phyloP scores from a whole-genome alignment of 2,113 vertebrate genomes.

The Notarius quadriscutis region DNA sequence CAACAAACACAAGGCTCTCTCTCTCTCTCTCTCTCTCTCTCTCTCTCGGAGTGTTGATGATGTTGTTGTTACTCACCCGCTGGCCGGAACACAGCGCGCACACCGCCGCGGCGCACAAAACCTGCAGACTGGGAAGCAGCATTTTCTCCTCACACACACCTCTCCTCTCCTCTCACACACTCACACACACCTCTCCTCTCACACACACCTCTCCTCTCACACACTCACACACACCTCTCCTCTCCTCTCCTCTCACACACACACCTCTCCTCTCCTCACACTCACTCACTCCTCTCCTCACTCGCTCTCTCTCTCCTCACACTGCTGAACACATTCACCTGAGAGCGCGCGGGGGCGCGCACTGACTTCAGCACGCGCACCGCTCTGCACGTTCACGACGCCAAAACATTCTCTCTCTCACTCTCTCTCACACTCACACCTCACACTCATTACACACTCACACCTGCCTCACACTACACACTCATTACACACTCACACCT shows the following conservation, averaged over 20 bases:
- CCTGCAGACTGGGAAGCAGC: neutral
- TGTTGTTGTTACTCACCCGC: constrained; percentile 2
- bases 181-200: no score
- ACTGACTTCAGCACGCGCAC: neutral
- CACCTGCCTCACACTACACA: no score
- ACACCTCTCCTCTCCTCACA: neutral
- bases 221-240: no score
- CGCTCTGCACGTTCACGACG: neutral
- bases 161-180: no score
- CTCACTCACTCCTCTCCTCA: no score
- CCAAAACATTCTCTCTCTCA: neutral
- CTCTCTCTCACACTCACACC: neutral
- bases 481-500: no score
- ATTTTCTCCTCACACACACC: neutral
- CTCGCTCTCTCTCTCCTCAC: neutral
- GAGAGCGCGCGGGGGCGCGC: neutral
- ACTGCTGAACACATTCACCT: neutral
- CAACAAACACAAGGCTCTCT: neutral
- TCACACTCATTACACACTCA: neutral
- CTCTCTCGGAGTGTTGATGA: neutral
- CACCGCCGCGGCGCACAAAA: neutral
- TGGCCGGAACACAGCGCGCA: neutral
- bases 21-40: neutral
- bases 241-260: neutral
- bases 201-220: neutral